A percentile compares a stretch with the other conserved stretches of the same genome.
Evolutionary conservation across 1,140 invertebrate species (phyloP).

Genomic region (Drosophila funebris): DNA sequence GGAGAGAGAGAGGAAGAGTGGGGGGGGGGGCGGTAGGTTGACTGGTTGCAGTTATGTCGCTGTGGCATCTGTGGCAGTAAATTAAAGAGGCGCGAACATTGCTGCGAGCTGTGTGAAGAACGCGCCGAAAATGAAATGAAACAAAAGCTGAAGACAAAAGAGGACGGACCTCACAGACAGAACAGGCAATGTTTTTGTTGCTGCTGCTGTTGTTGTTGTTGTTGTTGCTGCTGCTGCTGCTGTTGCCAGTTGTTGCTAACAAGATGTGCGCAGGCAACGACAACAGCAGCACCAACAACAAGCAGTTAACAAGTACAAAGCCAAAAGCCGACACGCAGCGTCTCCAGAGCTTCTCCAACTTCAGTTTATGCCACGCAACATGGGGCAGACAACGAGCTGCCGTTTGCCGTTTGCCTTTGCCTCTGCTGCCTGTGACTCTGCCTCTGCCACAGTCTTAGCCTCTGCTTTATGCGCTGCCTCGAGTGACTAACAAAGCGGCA

Average conservation of each 20-base stretch:
- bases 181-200: no score
- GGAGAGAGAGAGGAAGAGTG: not conserved
- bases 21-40: not conserved
- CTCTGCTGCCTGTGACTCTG: slow-evolving; percentile 4
- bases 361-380: slow-evolving; percentile 56
- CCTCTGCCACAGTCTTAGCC: not conserved
- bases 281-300: slow-evolving; percentile 43
- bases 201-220: no score
- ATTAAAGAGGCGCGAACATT: slow-evolving; percentile 79
- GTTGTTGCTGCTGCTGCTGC: no score
- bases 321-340: slow-evolving; percentile 62
- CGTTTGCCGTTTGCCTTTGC: not conserved
- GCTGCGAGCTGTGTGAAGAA: slow-evolving; percentile 63
- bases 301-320: slow-evolving; percentile 64
- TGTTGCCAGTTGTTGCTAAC: slow-evolving; percentile 59
- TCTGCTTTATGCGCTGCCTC: slow-evolving; percentile 7
- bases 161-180: slow-evolving; percentile 15
- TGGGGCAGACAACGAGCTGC: slow-evolving; percentile 18
- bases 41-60: slow-evolving; percentile 15
- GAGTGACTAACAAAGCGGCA: slow-evolving; percentile 74
- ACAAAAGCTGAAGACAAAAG: not conserved
- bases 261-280: slow-evolving; percentile 71
- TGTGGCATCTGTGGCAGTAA: slow-evolving; percentile 43
- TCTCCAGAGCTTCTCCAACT: slow-evolving; percentile 7
- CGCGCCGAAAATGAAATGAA: not conserved